Evolutionary conservation across 2,888 invertebrate species (phyloP).

Genomic region (Helobdella robusta): DNA sequence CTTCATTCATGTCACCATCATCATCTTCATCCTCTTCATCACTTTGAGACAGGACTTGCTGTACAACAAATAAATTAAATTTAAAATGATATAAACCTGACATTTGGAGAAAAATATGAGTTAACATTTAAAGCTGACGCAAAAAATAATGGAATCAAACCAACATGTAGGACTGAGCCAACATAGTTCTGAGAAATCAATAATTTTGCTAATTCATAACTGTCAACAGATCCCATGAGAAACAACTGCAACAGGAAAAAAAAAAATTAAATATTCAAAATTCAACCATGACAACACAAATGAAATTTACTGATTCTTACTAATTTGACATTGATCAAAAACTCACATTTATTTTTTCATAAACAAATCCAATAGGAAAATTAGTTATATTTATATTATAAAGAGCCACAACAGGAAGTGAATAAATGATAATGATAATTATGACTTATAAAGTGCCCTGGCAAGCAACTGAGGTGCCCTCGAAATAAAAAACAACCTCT

Average conservation of each 20-base stretch:
- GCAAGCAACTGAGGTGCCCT: too few species aligned
- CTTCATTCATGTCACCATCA: slow-evolving; percentile 11
- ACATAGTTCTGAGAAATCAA: slow-evolving; percentile 20
- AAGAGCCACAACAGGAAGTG: neutral
- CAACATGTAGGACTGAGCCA: slow-evolving; percentile 22
- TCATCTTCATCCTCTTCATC: slow-evolving; percentile 19
- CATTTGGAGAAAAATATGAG: neutral
- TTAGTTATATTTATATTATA: neutral
- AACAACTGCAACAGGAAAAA: slow-evolving; percentile 19
- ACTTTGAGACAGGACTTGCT: slow-evolving; percentile 14
- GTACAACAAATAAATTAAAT: neutral
- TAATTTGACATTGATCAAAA: too few species aligned
- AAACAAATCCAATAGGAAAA: neutral
- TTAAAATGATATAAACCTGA: neutral
- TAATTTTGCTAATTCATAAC: slow-evolving; percentile 16
- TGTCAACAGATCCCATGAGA: slow-evolving; percentile 11
- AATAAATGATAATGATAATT: too few species aligned
- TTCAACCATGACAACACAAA: neutral
- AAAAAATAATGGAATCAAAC: neutral
- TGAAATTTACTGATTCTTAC: too few species aligned
- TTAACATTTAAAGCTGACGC: neutral
- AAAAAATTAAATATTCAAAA: neutral
- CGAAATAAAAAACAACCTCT: too few species aligned
- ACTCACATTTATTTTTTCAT: neutral
- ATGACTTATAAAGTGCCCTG: too few species aligned